phyloP scores from a whole-genome alignment of 1,140 invertebrate species.

The Drosophila teissieri region DNA sequence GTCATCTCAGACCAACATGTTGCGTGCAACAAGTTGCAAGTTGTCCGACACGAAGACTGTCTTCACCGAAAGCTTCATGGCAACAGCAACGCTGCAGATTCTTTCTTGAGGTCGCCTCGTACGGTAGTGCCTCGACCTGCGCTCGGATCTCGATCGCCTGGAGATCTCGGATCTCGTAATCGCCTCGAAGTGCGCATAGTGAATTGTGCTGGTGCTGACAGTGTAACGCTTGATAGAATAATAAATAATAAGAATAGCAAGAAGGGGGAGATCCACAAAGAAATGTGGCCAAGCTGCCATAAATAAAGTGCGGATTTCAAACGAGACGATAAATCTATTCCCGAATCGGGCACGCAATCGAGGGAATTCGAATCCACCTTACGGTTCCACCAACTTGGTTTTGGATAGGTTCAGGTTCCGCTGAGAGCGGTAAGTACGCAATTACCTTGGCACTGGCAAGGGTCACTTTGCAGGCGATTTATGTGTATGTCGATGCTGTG shows the following conservation, averaged over 20 bases:
- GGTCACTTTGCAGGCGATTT: conserved; percentile 47
- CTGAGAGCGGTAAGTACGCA: conserved; percentile 58
- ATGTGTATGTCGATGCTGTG: conserved; percentile 18
- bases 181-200: conserved; percentile 11
- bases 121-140: conserved; percentile 20
- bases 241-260: conserved; percentile 58
- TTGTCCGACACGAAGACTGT: background rate
- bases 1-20: conserved; percentile 16
- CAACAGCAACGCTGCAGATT: conserved; percentile 20
- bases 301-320: conserved; percentile 58
- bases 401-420: conserved; percentile 36
- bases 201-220: conserved; percentile 57
- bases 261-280: conserved; percentile 25
- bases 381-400: conserved; percentile 6
- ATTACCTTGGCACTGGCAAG: conserved; percentile 40
- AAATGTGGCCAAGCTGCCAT: conserved; percentile 49
- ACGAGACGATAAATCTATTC: conserved; percentile 61
- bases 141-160: conserved; percentile 5
- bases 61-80: conserved; percentile 1
- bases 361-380: conserved; percentile 51
- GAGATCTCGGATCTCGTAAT: conserved; percentile 11
- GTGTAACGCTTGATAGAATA: conserved; percentile 59
- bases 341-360: conserved; percentile 56
- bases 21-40: conserved; percentile 49
- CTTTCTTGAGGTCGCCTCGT: conserved; percentile 29